A percentile compares a stretch with the other conserved stretches of the same genome.
phyloP scores from a whole-genome alignment of 2,113 vertebrate genomes.

The Notechis scutatus region DNA sequence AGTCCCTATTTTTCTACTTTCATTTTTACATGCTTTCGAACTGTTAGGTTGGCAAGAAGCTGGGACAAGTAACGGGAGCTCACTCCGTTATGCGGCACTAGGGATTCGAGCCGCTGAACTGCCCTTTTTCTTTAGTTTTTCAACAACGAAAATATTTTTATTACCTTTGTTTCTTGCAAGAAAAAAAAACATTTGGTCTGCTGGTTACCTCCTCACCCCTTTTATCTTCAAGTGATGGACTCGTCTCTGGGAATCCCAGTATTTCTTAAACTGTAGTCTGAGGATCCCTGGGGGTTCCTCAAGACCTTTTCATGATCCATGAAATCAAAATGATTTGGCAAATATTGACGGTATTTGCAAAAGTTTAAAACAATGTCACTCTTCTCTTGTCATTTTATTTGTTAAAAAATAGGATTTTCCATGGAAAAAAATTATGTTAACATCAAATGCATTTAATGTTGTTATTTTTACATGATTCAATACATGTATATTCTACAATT shows the following conservation, averaged over 20 bases:
- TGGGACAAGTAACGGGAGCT: no score
- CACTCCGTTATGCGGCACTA: no score
- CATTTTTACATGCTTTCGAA: no score
- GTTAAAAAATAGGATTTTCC: not conserved
- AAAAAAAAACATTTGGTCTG: not conserved
- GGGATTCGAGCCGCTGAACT: no score
- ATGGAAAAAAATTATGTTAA: not conserved
- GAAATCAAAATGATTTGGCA: not conserved
- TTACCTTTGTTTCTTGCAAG: not conserved
- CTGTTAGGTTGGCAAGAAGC: no score
- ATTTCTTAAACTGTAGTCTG: not conserved
- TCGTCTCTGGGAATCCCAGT: not conserved
- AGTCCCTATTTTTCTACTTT: no score
- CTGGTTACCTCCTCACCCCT: not conserved
- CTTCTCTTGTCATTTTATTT: not conserved
- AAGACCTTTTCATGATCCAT: not conserved
- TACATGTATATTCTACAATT: not conserved
- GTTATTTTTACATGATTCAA: not conserved
- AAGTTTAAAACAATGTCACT: not conserved
- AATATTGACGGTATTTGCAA: not conserved
- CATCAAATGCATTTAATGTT: not conserved
- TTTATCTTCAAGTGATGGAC: not conserved
- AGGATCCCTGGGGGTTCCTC: not conserved
- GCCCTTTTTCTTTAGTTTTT: not conserved
- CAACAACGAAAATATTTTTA: not conserved